Percentiles rank a stretch among this genome's conserved stretches.
Conservation (phyloP, 2,113 vertebrate genomes). For the Zosterops pallidus region DNA sequence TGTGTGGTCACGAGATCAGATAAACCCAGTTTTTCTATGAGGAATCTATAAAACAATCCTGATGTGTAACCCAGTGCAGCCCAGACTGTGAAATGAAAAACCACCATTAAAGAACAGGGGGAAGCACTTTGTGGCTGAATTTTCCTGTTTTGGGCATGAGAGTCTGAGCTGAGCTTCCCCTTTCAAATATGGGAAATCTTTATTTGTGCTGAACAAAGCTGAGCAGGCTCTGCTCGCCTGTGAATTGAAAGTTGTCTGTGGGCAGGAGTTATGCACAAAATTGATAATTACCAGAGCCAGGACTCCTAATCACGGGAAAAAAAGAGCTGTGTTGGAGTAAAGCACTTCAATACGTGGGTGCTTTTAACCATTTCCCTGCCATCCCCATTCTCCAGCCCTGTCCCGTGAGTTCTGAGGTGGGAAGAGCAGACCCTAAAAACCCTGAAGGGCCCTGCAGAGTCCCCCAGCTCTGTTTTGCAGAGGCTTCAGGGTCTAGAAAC, state of each 20-base stretch:
- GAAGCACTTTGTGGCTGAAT: background rate
- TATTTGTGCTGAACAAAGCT: background rate
- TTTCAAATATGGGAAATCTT: background rate
- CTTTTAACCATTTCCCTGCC: background rate
- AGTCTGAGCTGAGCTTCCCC: background rate
- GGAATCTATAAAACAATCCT: background rate
- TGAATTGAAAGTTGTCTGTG: background rate
- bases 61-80: background rate
- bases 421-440: background rate
- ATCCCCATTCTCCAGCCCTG: background rate
- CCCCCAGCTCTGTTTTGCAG: background rate
- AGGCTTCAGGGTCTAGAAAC: background rate
- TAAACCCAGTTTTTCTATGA: background rate
- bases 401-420: background rate
- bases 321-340: background rate
- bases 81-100: background rate
- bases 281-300: background rate
- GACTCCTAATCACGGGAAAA: background rate
- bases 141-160: background rate
- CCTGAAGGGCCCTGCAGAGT: background rate
- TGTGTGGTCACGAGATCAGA: fast-evolving
- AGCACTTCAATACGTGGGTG: background rate
- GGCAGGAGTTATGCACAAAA: background rate
- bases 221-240: background rate
- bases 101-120: background rate